These are phyloP conservation scores for Calidris pugnax DNA, from an alignment of 2,113 vertebrate species.

Conservation along the genomic window DNA sequence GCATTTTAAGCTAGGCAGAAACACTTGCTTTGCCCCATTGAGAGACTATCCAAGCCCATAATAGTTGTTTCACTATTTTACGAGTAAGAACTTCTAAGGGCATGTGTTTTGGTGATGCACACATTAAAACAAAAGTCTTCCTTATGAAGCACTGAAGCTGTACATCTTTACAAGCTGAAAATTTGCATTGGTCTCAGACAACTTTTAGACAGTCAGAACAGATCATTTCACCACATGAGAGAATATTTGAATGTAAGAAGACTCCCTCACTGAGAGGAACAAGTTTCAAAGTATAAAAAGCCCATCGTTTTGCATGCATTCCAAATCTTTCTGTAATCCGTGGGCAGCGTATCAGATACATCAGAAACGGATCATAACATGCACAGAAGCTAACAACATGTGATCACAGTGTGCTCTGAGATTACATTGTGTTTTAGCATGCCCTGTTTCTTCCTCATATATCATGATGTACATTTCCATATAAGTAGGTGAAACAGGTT, in stretches of 20 bases:
- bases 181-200: neutral
- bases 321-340: neutral
- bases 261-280: neutral
- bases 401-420: neutral
- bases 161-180: neutral
- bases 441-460: neutral
- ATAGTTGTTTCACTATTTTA: conserved; percentile 48
- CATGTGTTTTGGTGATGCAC: neutral
- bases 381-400: neutral
- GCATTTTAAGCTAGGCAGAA: conserved; percentile 6
- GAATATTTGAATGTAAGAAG: neutral
- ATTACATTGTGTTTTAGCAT: neutral
- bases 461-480: neutral
- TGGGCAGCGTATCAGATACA: neutral
- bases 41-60: conserved; percentile 11
- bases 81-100: conserved; percentile 42
- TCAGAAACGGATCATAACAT: neutral
- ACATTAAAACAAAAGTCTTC: conserved; percentile 21
- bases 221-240: neutral
- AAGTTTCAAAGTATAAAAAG: neutral
- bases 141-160: neutral
- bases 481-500: conserved; percentile 29
- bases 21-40: conserved; percentile 23
- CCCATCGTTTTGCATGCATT: neutral
- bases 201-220: neutral